These are phyloP conservation scores for Enteromius afrohamiltoni DNA, from an alignment of 2,797 vertebrate genomes.

Conservation along the genomic window DNA sequence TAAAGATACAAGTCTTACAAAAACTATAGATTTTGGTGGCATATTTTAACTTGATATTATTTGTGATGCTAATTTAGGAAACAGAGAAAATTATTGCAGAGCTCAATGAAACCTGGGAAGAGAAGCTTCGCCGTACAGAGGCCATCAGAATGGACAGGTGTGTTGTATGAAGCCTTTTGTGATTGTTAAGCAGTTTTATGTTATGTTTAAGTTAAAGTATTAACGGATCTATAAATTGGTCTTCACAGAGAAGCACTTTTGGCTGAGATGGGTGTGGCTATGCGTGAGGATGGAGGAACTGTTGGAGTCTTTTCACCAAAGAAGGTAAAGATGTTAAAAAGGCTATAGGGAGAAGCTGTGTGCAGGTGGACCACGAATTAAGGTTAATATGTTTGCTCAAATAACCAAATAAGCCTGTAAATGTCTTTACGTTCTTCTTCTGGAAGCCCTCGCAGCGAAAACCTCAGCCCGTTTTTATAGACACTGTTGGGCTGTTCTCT, in stretches of 20 bases:
- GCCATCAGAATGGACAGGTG: slow-evolving; percentile 97
- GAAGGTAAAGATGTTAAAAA: slow-evolving; percentile 81
- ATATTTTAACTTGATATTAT: slow-evolving; percentile 38
- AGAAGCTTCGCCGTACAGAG: slow-evolving; percentile 94
- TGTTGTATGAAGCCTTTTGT: slow-evolving; percentile 26
- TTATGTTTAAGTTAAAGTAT: neutral
- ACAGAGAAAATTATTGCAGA: slow-evolving; percentile 99
- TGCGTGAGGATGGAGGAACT: slow-evolving; percentile 96
- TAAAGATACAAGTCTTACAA: neutral
- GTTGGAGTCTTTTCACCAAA: slow-evolving; percentile 97
- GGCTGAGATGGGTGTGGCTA: slow-evolving; percentile 98
- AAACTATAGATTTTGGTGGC: neutral
- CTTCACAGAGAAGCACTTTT: slow-evolving; percentile 90
- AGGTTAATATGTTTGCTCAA: slow-evolving; percentile 14
- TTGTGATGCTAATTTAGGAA: slow-evolving; percentile 78
- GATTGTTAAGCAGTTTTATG: neutral
- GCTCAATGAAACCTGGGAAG: slow-evolving; percentile 98
- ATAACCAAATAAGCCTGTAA: slow-evolving; percentile 53
- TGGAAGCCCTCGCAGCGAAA: slow-evolving; percentile 78
- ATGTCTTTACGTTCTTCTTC: slow-evolving; percentile 61
- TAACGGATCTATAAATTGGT: slow-evolving; percentile 1
- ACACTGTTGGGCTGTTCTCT: slow-evolving; percentile 86
- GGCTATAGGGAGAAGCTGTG: neutral
- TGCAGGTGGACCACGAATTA: neutral
- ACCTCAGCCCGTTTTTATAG: slow-evolving; percentile 84